These are phyloP conservation scores for Ciona savignyi DNA, from an alignment of 23 tunicate species.

Conservation along the genomic window DNA sequence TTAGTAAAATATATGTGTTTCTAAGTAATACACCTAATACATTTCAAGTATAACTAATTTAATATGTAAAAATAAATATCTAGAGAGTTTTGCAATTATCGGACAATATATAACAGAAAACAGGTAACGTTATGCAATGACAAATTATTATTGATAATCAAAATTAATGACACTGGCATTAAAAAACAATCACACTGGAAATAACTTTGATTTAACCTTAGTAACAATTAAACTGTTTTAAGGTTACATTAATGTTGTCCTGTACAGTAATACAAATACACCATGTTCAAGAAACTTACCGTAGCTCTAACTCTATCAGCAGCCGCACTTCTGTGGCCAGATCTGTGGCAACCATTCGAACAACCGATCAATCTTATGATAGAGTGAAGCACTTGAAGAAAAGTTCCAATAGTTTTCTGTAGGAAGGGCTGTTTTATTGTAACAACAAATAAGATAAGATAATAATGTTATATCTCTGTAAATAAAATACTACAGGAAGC, in stretches of 20 bases:
- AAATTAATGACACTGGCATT: not conserved
- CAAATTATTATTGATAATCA: too few species aligned
- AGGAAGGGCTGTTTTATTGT: not conserved
- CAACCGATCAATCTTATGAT: conserved; percentile 36
- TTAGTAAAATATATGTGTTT: too few species aligned
- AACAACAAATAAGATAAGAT: too few species aligned
- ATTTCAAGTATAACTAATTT: too few species aligned
- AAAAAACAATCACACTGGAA: not conserved
- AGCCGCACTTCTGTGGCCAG: conserved; percentile 30
- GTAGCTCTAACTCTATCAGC: conserved; percentile 37
- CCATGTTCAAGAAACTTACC: conserved; percentile 18
- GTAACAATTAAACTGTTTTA: not conserved
- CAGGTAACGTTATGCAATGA: too few species aligned
- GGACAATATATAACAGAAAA: too few species aligned
- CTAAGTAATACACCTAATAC: too few species aligned
- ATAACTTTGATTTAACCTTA: not conserved
- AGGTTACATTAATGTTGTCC: too few species aligned
- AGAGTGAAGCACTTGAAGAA: conserved; percentile 23
- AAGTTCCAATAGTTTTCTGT: not conserved
- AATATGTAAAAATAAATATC: too few species aligned
- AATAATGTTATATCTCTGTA: not conserved
- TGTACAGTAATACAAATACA: not conserved
- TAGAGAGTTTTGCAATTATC: too few species aligned
- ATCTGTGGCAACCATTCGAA: conserved; percentile 26
- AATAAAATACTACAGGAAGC: not conserved